Conservation (phyloP, 2,888 invertebrate species). For the Drosophila anomalata region DNA sequence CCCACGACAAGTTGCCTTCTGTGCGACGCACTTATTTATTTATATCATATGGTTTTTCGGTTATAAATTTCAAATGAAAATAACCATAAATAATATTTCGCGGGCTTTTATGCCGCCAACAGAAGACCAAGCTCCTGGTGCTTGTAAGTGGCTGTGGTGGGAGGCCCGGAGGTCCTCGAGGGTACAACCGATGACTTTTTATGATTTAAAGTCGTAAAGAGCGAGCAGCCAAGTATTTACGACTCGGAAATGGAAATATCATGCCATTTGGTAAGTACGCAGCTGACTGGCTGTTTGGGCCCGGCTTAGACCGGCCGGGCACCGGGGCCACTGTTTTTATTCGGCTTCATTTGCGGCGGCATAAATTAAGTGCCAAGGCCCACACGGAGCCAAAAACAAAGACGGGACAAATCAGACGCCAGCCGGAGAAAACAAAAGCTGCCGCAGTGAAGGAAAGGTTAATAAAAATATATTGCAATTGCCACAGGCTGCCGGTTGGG, state of each 20-base stretch:
- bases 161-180: slow-evolving; percentile 1
- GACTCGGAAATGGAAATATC: slow-evolving; percentile 65
- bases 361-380: slow-evolving; percentile 74
- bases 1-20: slow-evolving; percentile 22
- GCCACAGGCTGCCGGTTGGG: slow-evolving; percentile 3
- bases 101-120: slow-evolving; percentile 60
- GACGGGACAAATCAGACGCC: slow-evolving; percentile 41
- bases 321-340: slow-evolving; percentile 56
- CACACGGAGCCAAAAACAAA: slow-evolving; percentile 49
- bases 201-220: slow-evolving; percentile 77
- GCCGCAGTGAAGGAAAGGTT: slow-evolving; percentile 55
- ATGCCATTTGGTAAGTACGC: slow-evolving; percentile 59
- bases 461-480: slow-evolving; percentile 68
- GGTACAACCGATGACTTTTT: slow-evolving; percentile 60
- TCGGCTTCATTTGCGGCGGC: slow-evolving; percentile 72
- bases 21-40: slow-evolving; percentile 47
- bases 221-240: slow-evolving; percentile 70
- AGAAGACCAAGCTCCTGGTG: slow-evolving; percentile 29
- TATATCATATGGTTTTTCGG: slow-evolving; percentile 63
- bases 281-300: slow-evolving; percentile 29
- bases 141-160: slow-evolving; percentile 30
- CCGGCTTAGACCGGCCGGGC: not conserved
- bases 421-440: slow-evolving; percentile 49
- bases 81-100: slow-evolving; percentile 75
- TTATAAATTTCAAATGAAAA: slow-evolving; percentile 74